These are phyloP conservation scores for Myiothlypis chrysogaster DNA, from an alignment of 2,797 vertebrate genomes.

Conservation along the genomic window DNA sequence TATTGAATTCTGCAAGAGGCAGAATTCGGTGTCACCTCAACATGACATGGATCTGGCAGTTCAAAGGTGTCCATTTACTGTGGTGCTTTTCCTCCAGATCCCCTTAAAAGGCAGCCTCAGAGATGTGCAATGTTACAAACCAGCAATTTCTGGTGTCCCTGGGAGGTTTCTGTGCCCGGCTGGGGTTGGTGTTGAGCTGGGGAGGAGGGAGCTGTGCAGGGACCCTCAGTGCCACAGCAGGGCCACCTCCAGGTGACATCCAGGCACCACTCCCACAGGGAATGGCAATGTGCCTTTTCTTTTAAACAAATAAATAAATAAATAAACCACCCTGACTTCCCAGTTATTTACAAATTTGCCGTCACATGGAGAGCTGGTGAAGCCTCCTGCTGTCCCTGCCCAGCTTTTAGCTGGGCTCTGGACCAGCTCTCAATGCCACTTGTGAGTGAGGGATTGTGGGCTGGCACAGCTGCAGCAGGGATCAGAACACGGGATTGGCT, in stretches of 20 bases:
- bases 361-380: not conserved
- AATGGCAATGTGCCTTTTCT: not conserved
- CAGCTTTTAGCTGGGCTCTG: not conserved
- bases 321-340: not conserved
- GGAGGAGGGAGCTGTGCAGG: not conserved
- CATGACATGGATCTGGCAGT: accelerated
- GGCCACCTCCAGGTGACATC: not conserved
- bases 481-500: not conserved
- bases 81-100: not conserved
- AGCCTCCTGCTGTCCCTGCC: not conserved
- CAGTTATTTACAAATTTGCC: not conserved
- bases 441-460: not conserved
- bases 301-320: not conserved
- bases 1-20: not conserved
- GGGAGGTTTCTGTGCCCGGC: not conserved
- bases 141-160: not conserved
- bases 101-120: not conserved
- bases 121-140: not conserved
- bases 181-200: accelerated
- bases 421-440: not conserved
- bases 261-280: accelerated
- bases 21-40: not conserved
- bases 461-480: not conserved
- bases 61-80: not conserved
- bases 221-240: not conserved